Conservation (phyloP, 2,113 vertebrate genomes). For the Myiopsitta monachus region DNA sequence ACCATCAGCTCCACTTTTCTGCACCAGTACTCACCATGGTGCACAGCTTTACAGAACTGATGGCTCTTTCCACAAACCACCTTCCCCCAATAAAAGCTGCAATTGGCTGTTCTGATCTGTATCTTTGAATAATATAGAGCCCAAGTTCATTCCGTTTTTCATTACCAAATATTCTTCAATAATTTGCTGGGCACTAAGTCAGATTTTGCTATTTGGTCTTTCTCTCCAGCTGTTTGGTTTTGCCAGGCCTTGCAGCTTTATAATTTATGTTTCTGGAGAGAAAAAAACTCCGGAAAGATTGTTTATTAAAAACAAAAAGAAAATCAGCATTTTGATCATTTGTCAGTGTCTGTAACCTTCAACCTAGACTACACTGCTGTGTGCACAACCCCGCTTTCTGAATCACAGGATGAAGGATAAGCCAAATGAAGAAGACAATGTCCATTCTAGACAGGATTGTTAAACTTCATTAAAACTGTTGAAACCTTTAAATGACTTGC, state of each 20-base stretch:
- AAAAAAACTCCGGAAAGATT: not conserved
- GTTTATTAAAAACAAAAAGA: constrained; percentile 34
- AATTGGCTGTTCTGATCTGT: not conserved
- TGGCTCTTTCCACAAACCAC: not conserved
- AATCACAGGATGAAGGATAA: constrained; percentile 29
- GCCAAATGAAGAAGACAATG: constrained; percentile 49
- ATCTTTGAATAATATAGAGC: not conserved
- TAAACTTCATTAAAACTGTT: constrained; percentile 68
- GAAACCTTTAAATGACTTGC: constrained; percentile 66
- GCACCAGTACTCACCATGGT: not conserved
- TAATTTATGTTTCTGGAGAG: not conserved
- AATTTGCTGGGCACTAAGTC: not conserved
- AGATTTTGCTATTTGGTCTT: not conserved
- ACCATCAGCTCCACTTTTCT: not conserved
- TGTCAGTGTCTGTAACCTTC: constrained; percentile 24
- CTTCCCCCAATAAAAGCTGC: not conserved
- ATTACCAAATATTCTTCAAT: not conserved
- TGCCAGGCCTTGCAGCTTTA: not conserved
- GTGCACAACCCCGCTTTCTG: not conserved
- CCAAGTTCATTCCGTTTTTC: not conserved
- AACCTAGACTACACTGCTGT: constrained; percentile 32
- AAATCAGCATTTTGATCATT: constrained; percentile 1
- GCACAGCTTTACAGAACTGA: not conserved
- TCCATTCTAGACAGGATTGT: constrained; percentile 19
- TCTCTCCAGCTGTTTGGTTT: not conserved